A percentile compares a stretch with the other conserved stretches of the same genome.
phyloP scores from a whole-genome alignment of 2,888 invertebrate genomes.

The Euproctis similis region DNA sequence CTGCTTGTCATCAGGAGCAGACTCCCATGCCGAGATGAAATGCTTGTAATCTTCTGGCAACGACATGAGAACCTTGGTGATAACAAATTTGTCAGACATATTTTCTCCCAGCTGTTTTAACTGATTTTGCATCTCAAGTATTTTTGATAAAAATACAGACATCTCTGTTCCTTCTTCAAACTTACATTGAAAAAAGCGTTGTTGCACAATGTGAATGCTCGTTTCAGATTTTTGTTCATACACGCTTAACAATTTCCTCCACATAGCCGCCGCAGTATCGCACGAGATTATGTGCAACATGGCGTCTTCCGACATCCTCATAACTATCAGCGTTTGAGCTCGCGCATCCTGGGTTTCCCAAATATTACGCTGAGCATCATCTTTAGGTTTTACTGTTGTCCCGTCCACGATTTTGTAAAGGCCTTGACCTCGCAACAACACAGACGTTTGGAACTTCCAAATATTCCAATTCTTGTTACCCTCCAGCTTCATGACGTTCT shows the following conservation, averaged over 20 bases:
- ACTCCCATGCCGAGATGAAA: slow-evolving; percentile 3
- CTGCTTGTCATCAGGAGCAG: background rate
- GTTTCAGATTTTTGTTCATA: slow-evolving; percentile 32
- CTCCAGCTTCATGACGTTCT: slow-evolving; percentile 2
- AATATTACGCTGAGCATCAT: background rate
- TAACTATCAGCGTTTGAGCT: slow-evolving; percentile 22
- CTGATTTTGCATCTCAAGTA: slow-evolving; percentile 14
- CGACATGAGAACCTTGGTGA: background rate
- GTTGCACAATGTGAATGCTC: slow-evolving; percentile 18
- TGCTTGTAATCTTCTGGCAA: background rate
- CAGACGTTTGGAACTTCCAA: slow-evolving; percentile 2
- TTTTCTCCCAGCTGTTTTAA: slow-evolving; percentile 1
- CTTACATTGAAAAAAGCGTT: slow-evolving; percentile 25
- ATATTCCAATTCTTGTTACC: slow-evolving; percentile 3
- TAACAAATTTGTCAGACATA: slow-evolving; percentile 1
- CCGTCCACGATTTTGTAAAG: slow-evolving; percentile 2
- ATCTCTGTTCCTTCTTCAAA: slow-evolving; percentile 6
- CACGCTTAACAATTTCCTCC: slow-evolving; percentile 24
- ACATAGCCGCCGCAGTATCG: slow-evolving; percentile 25
- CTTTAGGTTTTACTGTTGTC: slow-evolving; percentile 1
- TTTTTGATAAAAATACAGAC: slow-evolving; percentile 20
- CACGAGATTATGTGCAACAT: slow-evolving; percentile 28
- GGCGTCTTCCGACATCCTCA: slow-evolving; percentile 22
- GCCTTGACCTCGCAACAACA: slow-evolving; percentile 6
- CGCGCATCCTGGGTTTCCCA: slow-evolving; percentile 15